A percentile compares a stretch with the other conserved stretches of the same genome.
Conservation (phyloP, 1,140 invertebrate genomes). For the Zaprionus africanus region DNA sequence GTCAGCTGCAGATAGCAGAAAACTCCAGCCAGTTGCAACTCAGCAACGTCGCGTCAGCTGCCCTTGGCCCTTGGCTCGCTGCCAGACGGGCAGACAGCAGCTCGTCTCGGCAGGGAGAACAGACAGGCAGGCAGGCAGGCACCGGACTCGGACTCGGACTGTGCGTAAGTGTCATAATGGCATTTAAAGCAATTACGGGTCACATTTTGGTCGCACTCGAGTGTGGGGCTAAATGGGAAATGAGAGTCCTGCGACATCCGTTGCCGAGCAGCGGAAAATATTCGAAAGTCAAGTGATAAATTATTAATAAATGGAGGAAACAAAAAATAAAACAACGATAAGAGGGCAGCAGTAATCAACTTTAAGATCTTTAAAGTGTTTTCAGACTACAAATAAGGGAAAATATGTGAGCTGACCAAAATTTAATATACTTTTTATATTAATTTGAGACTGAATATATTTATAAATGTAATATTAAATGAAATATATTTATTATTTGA, state of each 20-base stretch:
- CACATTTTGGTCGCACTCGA: conserved; percentile 63
- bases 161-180: conserved; percentile 79
- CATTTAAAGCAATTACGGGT: conserved; percentile 83
- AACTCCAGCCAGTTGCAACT: conserved; percentile 2
- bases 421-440: too few relatives aligned
- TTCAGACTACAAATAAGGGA: too few relatives aligned
- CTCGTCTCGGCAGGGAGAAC: not conserved
- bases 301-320: conserved; percentile 48
- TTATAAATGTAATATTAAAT: too few relatives aligned
- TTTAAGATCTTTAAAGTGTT: not conserved
- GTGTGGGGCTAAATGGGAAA: conserved; percentile 38
- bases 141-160: conserved; percentile 12
- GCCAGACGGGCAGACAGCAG: conserved; percentile 43
- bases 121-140: not conserved
- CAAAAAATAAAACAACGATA: not conserved
- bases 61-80: conserved; percentile 52
- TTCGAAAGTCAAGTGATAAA: conserved; percentile 51
- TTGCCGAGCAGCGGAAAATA: conserved; percentile 36
- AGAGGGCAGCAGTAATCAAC: not conserved
- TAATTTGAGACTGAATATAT: too few relatives aligned
- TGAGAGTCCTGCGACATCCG: conserved; percentile 71
- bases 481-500: too few relatives aligned
- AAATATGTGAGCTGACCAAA: too few relatives aligned
- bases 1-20: conserved; percentile 13
- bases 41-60: conserved; percentile 37